Base-by-base conservation (phyloP, 1,140 invertebrate species). In the Chelonus insularis region DNA sequence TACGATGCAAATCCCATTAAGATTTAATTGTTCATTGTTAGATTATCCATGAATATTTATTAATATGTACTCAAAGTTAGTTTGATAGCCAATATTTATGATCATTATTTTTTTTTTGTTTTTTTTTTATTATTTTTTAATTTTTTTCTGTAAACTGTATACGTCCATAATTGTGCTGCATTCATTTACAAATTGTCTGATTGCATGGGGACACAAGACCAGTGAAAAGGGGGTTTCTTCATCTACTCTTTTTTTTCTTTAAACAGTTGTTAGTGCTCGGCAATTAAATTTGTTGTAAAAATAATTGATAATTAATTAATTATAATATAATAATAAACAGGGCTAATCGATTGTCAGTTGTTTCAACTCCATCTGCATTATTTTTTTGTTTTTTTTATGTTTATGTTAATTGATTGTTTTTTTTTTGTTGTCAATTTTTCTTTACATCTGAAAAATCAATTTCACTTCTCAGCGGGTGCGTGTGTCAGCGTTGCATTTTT, bases 401-500 rank as follows among this genome's bases (percentile, higher is more conserved):
- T 1, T 37, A 29, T 57, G 18, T 64, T 32, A 29, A 3, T 18
- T 50, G 47, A 56, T 61, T 64, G n/a, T 66, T 57, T 20, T 52
- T 58, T 62, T 54, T 8, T 51, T 36, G n/a, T 23, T 23, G 48
- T 51, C 8, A 14, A 8, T 45, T 14, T 60, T 54, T 51, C 32
- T 45, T 48, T 20, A 6, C 52, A 39, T 62, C 25, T 37, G 32
- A 50, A 29, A 69, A 63, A 29, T 68, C 50, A 63, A 29, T 45
- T 65, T 71, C 65, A 62, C 68, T 62, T 69, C 66, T 62, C 66
- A 63, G 73, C 71, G 73, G 65, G 68, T 67, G 66, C 66, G 73
- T 75, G 68, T 66, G 63, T 76, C 67, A 70, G 68, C 68, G 71
- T 73, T 66, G 29, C 66, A 66, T 63, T 73, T 73, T 74, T 64